Evolutionary conservation across 2,888 invertebrate species (phyloP).

Genomic region (Tetanocera ferruginea): DNA sequence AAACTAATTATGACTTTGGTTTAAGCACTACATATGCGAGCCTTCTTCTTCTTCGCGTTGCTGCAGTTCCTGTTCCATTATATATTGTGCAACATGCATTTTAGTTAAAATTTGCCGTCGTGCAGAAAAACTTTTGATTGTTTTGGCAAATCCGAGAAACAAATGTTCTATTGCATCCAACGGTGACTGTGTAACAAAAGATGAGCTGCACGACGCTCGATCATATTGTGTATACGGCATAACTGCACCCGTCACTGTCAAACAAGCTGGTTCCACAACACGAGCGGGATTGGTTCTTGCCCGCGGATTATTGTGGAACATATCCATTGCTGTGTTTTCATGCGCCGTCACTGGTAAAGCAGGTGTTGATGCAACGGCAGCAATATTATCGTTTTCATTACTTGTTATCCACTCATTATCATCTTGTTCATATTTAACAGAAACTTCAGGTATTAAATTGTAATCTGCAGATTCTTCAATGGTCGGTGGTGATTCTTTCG

Average conservation of each 20-base stretch:
- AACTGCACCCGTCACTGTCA: background rate
- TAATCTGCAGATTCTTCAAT: background rate
- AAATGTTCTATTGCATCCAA: conserved; percentile 43
- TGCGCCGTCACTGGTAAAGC: background rate
- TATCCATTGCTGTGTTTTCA: background rate
- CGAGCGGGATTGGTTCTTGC: background rate
- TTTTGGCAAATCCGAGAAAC: conserved; percentile 48
- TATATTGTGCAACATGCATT: conserved; percentile 45
- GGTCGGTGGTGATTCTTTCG: background rate
- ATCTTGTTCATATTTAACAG: background rate
- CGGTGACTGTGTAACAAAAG: background rate
- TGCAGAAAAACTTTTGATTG: conserved; percentile 45
- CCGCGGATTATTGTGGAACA: background rate
- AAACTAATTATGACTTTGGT: too few relatives aligned
- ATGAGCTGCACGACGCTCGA: background rate
- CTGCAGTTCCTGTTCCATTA: conserved; percentile 47
- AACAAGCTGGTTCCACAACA: background rate
- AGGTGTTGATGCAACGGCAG: background rate
- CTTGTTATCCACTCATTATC: background rate
- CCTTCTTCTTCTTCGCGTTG: conserved; percentile 40
- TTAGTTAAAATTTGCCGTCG: conserved; percentile 44
- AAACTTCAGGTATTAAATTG: background rate
- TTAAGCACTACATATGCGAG: background rate
- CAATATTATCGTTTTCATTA: background rate
- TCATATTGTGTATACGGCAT: background rate